Evolutionary conservation across 2,888 invertebrate species (phyloP).

Genomic region (Stratiomys singularior): DNA sequence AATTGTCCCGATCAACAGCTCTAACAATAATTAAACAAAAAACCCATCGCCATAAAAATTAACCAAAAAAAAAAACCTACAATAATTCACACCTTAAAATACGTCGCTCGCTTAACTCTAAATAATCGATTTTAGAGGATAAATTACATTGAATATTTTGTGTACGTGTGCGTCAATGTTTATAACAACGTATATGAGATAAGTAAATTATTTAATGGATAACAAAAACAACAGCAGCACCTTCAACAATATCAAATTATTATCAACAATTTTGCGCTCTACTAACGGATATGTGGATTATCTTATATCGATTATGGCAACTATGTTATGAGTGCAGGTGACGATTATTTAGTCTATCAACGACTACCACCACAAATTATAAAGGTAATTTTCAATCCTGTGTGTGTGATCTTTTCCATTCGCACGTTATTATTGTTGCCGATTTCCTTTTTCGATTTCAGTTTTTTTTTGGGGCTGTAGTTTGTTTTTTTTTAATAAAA

Average conservation of each 20-base stretch:
- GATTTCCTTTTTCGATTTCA: no score
- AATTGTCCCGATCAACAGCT: not conserved
- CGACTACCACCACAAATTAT: conserved; percentile 32
- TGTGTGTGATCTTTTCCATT: no score
- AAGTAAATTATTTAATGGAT: conserved; percentile 30
- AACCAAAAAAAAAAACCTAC: no score
- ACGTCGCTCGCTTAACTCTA: no score
- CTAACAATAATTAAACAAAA: no score
- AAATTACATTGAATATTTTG: not conserved
- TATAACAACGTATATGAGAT: not conserved
- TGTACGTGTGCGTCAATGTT: not conserved
- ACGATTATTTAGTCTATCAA: conserved; percentile 40
- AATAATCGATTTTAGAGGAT: not conserved
- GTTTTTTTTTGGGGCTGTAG: no score
- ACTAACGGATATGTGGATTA: conserved; percentile 41
- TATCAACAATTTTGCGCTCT: conserved; percentile 15
- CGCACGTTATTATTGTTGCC: no score
- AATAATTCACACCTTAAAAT: no score
- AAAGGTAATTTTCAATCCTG: conserved; percentile 15
- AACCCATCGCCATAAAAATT: no score
- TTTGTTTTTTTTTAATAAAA: no score
- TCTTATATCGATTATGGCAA: conserved; percentile 40
- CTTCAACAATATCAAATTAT: conserved; percentile 15
- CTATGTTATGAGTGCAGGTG: conserved; percentile 46
- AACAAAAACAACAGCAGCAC: not conserved